Base-by-base conservation (phyloP, 2,797 vertebrate genomes). In the Toxotes lorentzi region DNA sequence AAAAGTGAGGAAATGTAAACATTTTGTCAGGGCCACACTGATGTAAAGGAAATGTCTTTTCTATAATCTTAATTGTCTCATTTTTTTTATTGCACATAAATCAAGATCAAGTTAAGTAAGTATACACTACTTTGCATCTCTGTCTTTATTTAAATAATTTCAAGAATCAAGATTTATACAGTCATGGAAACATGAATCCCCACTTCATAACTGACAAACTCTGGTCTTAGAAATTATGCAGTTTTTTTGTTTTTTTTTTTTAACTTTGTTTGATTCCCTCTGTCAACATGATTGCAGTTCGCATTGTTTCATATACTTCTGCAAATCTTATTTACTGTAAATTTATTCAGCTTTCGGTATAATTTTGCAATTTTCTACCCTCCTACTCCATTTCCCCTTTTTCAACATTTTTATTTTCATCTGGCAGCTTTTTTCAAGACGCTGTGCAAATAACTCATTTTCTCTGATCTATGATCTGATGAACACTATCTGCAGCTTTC, bases 401-500 rank as follows among this genome's bases (percentile, higher is more conserved):
- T 76, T 66, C 24, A 62, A 73, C 43, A 58, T 81, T 81, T 30
- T 82, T 23, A 61, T 84, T 89, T 84, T 80, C 41, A 73, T 80
- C 83, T 76, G 81, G 53, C 81, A 77, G 65, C 69, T 73, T 79
- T 78, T 66, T 82, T 72, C 19, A 54, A 62, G 59, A 70, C 2
- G n/a, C 48, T 67, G 67, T 77, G 76, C 83, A 85, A 88, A 91
- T 74, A 80, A 65, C 51, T 85, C 1, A 40, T 67, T 85, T 85
- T 54, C 17, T 91, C 57, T 78, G 86, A 92, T 92, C 43, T 66
- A 51, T 67, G 79, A 83, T 86, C 62, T 81, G 47, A 86, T 86
- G 79, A 86, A 56, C 32, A n/a, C 48, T 70, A 68, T 75, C 34
- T 76, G 76, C 76, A 62, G 69, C 30, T 54, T 72, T 69, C 85